A percentile compares a stretch with the other conserved stretches of the same genome.
phyloP scores from a whole-genome alignment of 2,797 vertebrate species.

The Propithecus perrieri region DNA sequence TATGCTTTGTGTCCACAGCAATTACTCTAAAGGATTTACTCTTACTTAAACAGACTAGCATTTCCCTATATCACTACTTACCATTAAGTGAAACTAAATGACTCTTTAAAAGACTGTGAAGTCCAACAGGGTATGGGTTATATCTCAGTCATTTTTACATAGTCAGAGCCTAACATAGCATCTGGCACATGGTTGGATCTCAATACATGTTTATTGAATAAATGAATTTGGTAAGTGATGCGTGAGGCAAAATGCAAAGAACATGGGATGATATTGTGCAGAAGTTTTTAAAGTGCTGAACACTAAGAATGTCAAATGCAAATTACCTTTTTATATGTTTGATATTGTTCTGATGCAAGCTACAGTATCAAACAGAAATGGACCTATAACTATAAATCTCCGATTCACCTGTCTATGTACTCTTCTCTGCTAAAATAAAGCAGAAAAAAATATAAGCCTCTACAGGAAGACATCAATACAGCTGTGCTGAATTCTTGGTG shows the following conservation, averaged over 20 bases:
- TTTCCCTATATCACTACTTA: not conserved
- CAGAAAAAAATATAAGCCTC: slow-evolving; percentile 13
- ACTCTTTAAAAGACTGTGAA: not conserved
- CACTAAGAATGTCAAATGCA: slow-evolving; percentile 31
- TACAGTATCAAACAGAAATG: slow-evolving; percentile 57
- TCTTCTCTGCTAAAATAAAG: slow-evolving; percentile 59
- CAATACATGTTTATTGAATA: not conserved
- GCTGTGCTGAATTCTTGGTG: slow-evolving; percentile 51
- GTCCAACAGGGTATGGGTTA: not conserved
- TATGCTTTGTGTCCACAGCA: not conserved
- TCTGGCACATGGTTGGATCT: not conserved
- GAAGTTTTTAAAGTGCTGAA: not conserved
- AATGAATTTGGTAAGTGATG: not conserved
- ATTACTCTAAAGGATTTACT: not conserved
- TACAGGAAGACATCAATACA: slow-evolving; percentile 60
- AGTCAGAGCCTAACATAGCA: not conserved
- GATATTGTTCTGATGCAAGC: not conserved
- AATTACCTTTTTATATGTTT: slow-evolving; percentile 46
- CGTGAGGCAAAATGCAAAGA: not conserved
- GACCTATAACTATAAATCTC: slow-evolving; percentile 53
- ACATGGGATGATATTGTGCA: not conserved
- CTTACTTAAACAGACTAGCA: not conserved
- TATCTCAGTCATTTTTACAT: not conserved
- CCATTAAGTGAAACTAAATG: not conserved
- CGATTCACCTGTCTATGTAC: slow-evolving; percentile 46